These are phyloP conservation scores for Ptiloglossa arizonensis DNA, from an alignment of 1,140 invertebrate genomes.

Conservation along the genomic window DNA sequence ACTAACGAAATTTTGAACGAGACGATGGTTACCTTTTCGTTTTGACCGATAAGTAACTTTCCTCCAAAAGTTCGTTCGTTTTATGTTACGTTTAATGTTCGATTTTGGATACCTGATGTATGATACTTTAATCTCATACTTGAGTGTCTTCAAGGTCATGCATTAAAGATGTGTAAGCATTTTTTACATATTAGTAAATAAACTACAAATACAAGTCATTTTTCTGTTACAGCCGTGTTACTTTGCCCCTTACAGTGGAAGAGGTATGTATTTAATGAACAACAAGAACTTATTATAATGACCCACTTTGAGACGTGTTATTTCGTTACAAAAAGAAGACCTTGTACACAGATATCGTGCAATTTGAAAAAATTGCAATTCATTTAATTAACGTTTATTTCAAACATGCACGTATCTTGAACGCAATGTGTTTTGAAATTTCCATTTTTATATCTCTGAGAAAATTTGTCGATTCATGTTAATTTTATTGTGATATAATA, in stretches of 20 bases:
- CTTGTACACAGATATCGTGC: conserved; percentile 9
- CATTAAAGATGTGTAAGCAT: conserved; percentile 8
- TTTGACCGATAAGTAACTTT: neutral
- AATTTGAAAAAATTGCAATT: conserved; percentile 65
- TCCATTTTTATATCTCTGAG: neutral
- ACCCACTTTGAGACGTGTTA: conserved; percentile 27
- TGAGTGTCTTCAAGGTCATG: conserved; percentile 57
- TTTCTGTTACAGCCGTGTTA: conserved; percentile 86
- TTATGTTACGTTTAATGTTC: conserved; percentile 28
- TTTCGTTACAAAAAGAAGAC: conserved; percentile 43
- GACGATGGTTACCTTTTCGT: neutral
- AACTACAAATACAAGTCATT: conserved; percentile 52
- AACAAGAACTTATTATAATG: conserved; percentile 40
- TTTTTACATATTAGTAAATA: conserved; percentile 9
- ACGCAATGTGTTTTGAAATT: neutral
- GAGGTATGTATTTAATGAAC: conserved; percentile 83
- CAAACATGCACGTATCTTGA: neutral
- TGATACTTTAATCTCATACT: conserved; percentile 21
- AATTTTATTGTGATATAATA: conserved; percentile 6
- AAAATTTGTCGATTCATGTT: conserved; percentile 15
- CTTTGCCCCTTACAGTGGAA: conserved; percentile 88
- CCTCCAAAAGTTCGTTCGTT: neutral
- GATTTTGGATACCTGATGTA: conserved; percentile 1
- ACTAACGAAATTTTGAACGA: neutral
- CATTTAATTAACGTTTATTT: conserved; percentile 64